Evolutionary conservation across 2,797 vertebrate genomes (phyloP).

Genomic region (Chaenodraco wilsoni): DNA sequence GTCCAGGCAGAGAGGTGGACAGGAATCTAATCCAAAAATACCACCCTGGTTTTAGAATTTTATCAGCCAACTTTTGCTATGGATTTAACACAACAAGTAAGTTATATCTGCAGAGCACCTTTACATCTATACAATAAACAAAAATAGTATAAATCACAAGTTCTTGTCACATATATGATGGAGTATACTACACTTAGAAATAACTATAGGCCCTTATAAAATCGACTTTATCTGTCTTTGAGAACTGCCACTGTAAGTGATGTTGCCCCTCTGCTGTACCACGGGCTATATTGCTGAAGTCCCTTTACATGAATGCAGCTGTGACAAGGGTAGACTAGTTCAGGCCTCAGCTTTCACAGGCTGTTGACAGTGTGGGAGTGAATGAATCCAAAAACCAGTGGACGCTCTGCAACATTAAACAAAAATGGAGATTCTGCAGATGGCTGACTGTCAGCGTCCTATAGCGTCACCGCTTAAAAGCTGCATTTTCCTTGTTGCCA

Average conservation of each 20-base stretch:
- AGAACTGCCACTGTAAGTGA: not conserved
- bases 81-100: not conserved
- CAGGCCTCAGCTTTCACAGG: not conserved
- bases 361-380: not conserved
- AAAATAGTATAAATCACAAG: not conserved
- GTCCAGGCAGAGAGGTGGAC: slow-evolving; percentile 6
- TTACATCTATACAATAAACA: not conserved
- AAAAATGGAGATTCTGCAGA: slow-evolving; percentile 22
- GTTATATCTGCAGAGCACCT: not conserved
- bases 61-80: slow-evolving; percentile 4
- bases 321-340: not conserved
- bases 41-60: not conserved
- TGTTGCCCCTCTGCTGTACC: not conserved
- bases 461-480: not conserved
- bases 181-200: not conserved
- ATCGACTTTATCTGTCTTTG: not conserved
- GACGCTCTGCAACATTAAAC: slow-evolving; percentile 18
- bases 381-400: slow-evolving; percentile 8
- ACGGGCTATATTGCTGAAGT: too few relatives aligned
- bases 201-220: not conserved
- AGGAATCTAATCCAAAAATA: slow-evolving; percentile 1
- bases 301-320: not conserved
- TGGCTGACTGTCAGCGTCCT: slow-evolving; percentile 9
- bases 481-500: slow-evolving; percentile 20
- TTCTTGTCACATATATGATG: not conserved